Evolutionary conservation across 2,888 invertebrate species (phyloP).

Genomic region (Tribolium freemani): DNA sequence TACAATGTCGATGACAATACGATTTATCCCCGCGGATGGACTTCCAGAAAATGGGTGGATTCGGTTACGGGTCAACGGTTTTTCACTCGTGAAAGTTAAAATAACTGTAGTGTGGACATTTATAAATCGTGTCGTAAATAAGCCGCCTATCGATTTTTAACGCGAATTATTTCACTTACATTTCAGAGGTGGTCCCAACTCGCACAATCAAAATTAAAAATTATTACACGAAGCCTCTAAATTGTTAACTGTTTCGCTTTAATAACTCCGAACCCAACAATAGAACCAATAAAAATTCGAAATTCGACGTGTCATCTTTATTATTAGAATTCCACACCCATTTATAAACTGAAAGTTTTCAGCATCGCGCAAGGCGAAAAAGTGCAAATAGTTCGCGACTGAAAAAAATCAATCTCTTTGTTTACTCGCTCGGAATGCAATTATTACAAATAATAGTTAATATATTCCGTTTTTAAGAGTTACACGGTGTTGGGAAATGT

Average conservation of each 20-base stretch:
- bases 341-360: too few species aligned
- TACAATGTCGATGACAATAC: conserved; percentile 22
- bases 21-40: conserved; percentile 19
- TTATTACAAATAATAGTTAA: conserved; percentile 9
- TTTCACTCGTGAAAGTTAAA: conserved; percentile 15
- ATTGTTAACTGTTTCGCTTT: neutral
- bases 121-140: conserved; percentile 28
- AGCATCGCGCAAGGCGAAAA: neutral
- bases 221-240: neutral
- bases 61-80: conserved; percentile 30
- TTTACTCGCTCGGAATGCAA: conserved; percentile 27
- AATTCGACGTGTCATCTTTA: too few species aligned
- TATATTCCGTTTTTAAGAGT: conserved; percentile 12
- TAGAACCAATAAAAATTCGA: too few species aligned
- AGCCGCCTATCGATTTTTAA: conserved; percentile 19
- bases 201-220: neutral
- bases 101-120: conserved; percentile 33
- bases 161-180: conserved; percentile 4
- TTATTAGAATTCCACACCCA: too few species aligned
- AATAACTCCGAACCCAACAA: too few species aligned
- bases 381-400: neutral
- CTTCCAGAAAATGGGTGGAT: conserved; percentile 14
- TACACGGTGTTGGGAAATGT: conserved; percentile 5
- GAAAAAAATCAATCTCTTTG: conserved; percentile 11
- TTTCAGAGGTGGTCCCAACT: conserved; percentile 8